A percentile compares a stretch with the other conserved stretches of the same genome.
Evolutionary conservation across 2,888 invertebrate species (phyloP).

Genomic region (Sinelater perroti): DNA sequence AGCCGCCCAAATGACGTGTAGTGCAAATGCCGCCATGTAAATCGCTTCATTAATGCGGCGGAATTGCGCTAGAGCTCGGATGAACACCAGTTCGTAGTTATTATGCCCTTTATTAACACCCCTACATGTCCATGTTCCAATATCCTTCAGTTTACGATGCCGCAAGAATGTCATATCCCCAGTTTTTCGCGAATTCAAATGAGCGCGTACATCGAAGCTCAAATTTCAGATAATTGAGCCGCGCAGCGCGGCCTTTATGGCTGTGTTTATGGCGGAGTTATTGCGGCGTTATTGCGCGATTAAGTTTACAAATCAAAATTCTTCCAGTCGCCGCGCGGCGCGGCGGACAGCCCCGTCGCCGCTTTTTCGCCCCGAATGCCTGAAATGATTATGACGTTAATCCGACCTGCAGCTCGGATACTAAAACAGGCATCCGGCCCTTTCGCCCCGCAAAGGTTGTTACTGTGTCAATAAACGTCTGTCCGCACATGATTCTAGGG

Average conservation of each 20-base stretch:
- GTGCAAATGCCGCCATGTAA: conserved; percentile 55
- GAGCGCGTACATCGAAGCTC: conserved; percentile 53
- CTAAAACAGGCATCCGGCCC: not conserved
- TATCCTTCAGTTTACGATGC: conserved; percentile 60
- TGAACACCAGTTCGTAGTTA: conserved; percentile 41
- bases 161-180: conserved; percentile 60
- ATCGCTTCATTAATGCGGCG: conserved; percentile 57
- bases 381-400: too few relatives aligned
- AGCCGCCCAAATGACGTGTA: conserved; percentile 28
- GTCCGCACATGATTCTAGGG: conserved; percentile 21
- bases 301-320: conserved; percentile 50
- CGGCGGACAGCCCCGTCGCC: too few relatives aligned
- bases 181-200: conserved; percentile 57
- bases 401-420: too few relatives aligned
- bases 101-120: conserved; percentile 55
- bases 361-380: too few relatives aligned
- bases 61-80: conserved; percentile 44
- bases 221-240: conserved; percentile 56
- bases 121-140: conserved; percentile 54
- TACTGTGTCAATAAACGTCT: conserved; percentile 24
- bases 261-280: conserved; percentile 51
- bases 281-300: conserved; percentile 50
- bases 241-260: conserved; percentile 52
- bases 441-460: not conserved
- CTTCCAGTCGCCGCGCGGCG: conserved; percentile 38